Evolutionary conservation across 2,888 invertebrate species (phyloP).

Genomic region (Melanostoma mellinum): DNA sequence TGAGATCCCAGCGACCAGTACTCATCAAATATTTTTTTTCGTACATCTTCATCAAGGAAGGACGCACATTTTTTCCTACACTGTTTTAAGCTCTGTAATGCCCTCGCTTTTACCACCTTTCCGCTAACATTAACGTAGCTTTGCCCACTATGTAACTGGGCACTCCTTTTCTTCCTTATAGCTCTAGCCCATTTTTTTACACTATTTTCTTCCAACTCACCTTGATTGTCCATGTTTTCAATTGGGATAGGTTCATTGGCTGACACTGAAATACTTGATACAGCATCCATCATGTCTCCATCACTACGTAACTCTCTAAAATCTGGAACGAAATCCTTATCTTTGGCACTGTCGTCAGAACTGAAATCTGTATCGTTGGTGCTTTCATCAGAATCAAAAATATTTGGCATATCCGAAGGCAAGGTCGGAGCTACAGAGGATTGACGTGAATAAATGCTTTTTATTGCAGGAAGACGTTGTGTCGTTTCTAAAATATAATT

Average conservation of each 20-base stretch:
- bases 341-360: not conserved
- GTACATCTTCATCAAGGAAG: constrained; percentile 7
- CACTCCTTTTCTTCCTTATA: constrained; percentile 12
- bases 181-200: constrained; percentile 11
- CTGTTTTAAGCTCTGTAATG: constrained; percentile 23
- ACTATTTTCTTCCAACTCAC: constrained; percentile 9
- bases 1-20: constrained; percentile 4
- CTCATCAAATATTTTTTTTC: constrained; percentile 16
- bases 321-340: constrained; percentile 19
- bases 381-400: no score
- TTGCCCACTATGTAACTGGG: constrained; percentile 15
- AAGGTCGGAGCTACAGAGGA: no score
- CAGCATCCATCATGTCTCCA: constrained; percentile 12
- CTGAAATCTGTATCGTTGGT: no score
- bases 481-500: no score
- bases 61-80: not conserved
- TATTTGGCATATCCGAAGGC: no score
- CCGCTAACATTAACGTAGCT: constrained; percentile 20
- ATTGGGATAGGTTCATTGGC: not conserved
- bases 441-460: no score
- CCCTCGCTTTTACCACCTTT: constrained; percentile 10
- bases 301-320: not conserved
- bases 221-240: constrained; percentile 9
- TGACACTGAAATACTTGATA: constrained; percentile 13
- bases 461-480: no score